A percentile compares a stretch with the other conserved stretches of the same genome.
Evolutionary conservation across 2,888 invertebrate species (phyloP).

Genomic region (Sarcophaga subvicina): DNA sequence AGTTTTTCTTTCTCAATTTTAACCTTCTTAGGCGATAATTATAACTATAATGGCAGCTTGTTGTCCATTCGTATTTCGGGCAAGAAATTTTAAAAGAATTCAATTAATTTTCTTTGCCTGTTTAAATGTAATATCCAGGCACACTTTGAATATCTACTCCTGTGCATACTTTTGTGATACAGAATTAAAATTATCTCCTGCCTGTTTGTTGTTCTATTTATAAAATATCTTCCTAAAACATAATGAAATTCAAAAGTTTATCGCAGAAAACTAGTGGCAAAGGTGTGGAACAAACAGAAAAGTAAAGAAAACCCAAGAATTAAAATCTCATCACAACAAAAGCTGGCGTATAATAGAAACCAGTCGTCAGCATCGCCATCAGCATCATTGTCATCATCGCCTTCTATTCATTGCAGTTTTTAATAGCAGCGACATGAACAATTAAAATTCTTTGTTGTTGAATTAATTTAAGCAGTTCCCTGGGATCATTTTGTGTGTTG

Average conservation of each 20-base stretch:
- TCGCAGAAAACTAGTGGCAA: background rate
- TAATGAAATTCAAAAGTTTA: background rate
- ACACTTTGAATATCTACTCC: too few relatives aligned
- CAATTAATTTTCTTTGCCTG: too few relatives aligned
- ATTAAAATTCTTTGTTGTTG: constrained; percentile 68
- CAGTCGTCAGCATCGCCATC: constrained; percentile 44
- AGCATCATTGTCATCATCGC: constrained; percentile 31
- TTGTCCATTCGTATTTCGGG: too few relatives aligned
- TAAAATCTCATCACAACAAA: background rate
- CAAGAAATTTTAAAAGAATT: too few relatives aligned
- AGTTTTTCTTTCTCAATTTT: too few relatives aligned
- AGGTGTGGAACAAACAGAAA: background rate
- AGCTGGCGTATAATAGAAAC: constrained; percentile 5
- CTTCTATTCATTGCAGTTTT: background rate
- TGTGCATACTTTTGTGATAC: too few relatives aligned
- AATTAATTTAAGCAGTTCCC: constrained; percentile 71
- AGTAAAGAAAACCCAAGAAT: background rate
- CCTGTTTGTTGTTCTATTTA: background rate
- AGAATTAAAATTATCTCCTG: background rate
- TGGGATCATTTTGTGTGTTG: constrained; percentile 1
- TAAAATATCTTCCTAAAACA: background rate
- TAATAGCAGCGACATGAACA: constrained; percentile 68
- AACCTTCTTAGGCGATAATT: too few relatives aligned
- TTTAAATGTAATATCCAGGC: too few relatives aligned
- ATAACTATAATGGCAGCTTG: too few relatives aligned